Percentiles rank a stretch among this genome's conserved stretches.
Conservation (phyloP, 2,888 invertebrate species). For the Morinoia aosen region DNA sequence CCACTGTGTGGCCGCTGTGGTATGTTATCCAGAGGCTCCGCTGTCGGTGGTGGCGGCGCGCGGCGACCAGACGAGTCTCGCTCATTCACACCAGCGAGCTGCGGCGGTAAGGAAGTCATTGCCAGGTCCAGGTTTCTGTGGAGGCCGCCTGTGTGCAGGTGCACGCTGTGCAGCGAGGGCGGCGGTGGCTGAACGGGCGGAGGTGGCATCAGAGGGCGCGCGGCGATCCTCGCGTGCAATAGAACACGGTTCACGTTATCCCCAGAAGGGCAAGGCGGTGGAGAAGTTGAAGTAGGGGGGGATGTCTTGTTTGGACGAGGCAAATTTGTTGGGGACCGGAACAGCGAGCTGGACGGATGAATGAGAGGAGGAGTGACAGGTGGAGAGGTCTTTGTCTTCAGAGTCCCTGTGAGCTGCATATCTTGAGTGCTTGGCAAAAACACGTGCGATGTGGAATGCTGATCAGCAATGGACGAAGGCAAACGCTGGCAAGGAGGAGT, state of each 20-base stretch:
- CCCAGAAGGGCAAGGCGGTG: neutral
- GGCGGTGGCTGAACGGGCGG: slow-evolving; percentile 1
- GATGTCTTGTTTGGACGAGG: neutral
- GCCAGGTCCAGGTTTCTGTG: neutral
- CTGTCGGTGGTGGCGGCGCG: slow-evolving; percentile 49
- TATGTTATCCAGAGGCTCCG: slow-evolving; percentile 22
- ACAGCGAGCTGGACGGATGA: slow-evolving; percentile 2
- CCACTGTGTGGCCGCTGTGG: slow-evolving; percentile 43
- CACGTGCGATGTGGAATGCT: neutral
- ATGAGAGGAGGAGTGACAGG: slow-evolving; percentile 34
- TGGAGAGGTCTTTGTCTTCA: slow-evolving; percentile 6
- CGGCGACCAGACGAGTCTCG: slow-evolving; percentile 45
- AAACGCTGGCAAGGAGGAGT: slow-evolving; percentile 18
- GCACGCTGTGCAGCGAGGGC: neutral
- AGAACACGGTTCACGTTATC: neutral
- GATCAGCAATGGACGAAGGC: neutral
- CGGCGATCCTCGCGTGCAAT: neutral
- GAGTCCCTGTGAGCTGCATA: neutral
- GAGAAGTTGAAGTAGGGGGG: neutral
- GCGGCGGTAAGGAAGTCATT: neutral
- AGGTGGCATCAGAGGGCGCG: slow-evolving; percentile 5
- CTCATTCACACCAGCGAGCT: neutral
- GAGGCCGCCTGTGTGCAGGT: slow-evolving; percentile 12
- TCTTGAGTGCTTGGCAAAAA: neutral
- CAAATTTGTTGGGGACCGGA: neutral